Evolutionary conservation across 2,888 invertebrate species (phyloP).

Genomic region (Lepidocyrtinus sp.): DNA sequence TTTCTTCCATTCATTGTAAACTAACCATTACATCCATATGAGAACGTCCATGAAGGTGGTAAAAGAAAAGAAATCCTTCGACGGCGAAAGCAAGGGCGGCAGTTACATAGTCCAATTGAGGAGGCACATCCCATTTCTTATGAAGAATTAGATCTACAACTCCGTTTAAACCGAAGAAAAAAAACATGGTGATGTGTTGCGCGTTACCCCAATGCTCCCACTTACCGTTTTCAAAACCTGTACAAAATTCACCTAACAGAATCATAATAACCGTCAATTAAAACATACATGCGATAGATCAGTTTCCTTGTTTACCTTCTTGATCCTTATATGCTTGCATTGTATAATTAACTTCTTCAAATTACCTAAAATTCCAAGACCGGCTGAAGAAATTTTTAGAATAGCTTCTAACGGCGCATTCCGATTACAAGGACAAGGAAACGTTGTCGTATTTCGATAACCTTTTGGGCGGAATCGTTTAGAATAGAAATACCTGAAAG

Average conservation of each 20-base stretch:
- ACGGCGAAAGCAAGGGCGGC: constrained; percentile 72
- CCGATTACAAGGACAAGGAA: constrained; percentile 61
- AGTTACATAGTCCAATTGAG: constrained; percentile 73
- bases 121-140: constrained; percentile 71
- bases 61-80: constrained; percentile 74
- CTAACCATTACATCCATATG: constrained; percentile 71
- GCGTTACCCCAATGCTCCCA: constrained; percentile 72
- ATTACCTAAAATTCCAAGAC: constrained; percentile 71
- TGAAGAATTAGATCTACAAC: constrained; percentile 72
- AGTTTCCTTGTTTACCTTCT: neutral
- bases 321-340: neutral
- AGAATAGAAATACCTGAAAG: constrained; percentile 70
- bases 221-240: constrained; percentile 71
- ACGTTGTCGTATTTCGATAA: constrained; percentile 63
- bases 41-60: constrained; percentile 74
- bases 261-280: neutral
- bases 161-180: constrained; percentile 74
- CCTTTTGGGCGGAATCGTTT: constrained; percentile 66
- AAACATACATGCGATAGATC: too few species aligned
- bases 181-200: constrained; percentile 76
- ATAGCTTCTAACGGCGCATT: constrained; percentile 70
- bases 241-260: constrained; percentile 71
- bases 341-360: neutral
- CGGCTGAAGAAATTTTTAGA: constrained; percentile 70
- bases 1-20: neutral